These are phyloP conservation scores for Brachyistius frenatus DNA, from an alignment of 2,113 vertebrate genomes.

Conservation along the genomic window DNA sequence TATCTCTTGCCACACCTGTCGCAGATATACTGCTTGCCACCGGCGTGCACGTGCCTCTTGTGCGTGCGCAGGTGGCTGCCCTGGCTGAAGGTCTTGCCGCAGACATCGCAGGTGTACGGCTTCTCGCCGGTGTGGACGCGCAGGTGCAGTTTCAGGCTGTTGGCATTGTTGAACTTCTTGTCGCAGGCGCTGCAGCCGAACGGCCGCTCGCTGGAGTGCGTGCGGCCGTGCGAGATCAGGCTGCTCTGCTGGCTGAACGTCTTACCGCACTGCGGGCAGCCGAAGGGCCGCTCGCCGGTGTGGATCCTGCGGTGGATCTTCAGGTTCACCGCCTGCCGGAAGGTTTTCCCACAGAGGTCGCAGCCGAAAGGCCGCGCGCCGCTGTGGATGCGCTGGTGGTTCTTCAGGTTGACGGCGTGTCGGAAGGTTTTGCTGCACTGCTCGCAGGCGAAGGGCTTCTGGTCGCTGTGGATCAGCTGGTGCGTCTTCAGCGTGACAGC, in stretches of 20 bases:
- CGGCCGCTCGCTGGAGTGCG: slow-evolving; percentile 76
- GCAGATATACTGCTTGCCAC: slow-evolving; percentile 84
- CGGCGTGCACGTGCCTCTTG: slow-evolving; percentile 80
- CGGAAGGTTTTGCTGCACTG: slow-evolving; percentile 79
- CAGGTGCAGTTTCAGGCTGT: slow-evolving; percentile 83
- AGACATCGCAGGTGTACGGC: slow-evolving; percentile 79
- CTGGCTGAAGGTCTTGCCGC: slow-evolving; percentile 81
- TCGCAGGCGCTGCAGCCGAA: slow-evolving; percentile 75
- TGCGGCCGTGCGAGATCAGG: slow-evolving; percentile 79
- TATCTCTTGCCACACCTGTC: slow-evolving; percentile 83
- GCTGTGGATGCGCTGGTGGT: slow-evolving; percentile 80
- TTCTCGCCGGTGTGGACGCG: slow-evolving; percentile 82
- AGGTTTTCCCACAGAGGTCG: slow-evolving; percentile 80
- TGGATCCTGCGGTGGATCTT: slow-evolving; percentile 83
- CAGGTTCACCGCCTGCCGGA: slow-evolving; percentile 81
- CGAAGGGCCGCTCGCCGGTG: slow-evolving; percentile 82
- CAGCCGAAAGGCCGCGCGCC: slow-evolving; percentile 75
- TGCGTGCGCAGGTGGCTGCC: slow-evolving; percentile 84
- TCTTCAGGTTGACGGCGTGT: slow-evolving; percentile 79
- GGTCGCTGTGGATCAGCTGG: slow-evolving; percentile 80
- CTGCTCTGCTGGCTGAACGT: slow-evolving; percentile 85
- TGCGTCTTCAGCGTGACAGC: slow-evolving; percentile 79
- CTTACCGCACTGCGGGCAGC: slow-evolving; percentile 79
- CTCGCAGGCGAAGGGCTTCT: slow-evolving; percentile 78
- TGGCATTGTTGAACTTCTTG: slow-evolving; percentile 82